Percentiles rank a stretch among this genome's conserved stretches.
Evolutionary conservation across 2,797 vertebrate genomes (phyloP).

Genomic region (Coendou prehensilis): DNA sequence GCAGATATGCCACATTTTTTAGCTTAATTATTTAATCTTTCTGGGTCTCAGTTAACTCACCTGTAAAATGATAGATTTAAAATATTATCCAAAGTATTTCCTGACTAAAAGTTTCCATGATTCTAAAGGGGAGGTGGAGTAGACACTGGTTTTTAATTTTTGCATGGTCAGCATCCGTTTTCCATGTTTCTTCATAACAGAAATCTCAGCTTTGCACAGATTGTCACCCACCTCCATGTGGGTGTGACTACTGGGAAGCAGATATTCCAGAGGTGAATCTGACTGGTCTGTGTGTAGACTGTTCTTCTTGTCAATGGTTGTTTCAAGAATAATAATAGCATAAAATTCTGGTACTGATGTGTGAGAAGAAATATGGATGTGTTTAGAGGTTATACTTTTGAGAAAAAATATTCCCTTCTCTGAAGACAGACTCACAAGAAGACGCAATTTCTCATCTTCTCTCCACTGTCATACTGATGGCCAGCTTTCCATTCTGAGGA

Average conservation of each 20-base stretch:
- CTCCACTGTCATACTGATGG: not conserved
- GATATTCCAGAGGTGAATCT: too few species aligned
- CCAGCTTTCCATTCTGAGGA: not conserved
- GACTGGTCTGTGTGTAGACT: not conserved
- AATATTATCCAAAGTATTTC: not conserved
- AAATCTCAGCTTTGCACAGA: not conserved
- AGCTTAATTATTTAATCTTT: not conserved
- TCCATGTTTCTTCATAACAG: not conserved
- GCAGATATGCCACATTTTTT: not conserved
- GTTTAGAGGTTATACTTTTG: not conserved
- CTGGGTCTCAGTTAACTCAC: not conserved
- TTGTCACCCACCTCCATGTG: not conserved
- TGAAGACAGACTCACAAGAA: not conserved
- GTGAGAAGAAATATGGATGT: not conserved
- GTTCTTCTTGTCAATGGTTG: not conserved
- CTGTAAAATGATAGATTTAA: not conserved
- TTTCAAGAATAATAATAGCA: not conserved
- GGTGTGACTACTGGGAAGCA: not conserved
- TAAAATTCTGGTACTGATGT: not conserved
- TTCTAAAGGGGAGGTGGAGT: not conserved
- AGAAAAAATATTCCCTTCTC: not conserved
- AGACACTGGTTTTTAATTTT: not conserved
- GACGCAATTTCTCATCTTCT: not conserved
- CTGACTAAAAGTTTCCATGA: not conserved
- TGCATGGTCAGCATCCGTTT: not conserved